Conservation (phyloP, 2,113 vertebrate genomes). For the Cyanoliseus patagonus region DNA sequence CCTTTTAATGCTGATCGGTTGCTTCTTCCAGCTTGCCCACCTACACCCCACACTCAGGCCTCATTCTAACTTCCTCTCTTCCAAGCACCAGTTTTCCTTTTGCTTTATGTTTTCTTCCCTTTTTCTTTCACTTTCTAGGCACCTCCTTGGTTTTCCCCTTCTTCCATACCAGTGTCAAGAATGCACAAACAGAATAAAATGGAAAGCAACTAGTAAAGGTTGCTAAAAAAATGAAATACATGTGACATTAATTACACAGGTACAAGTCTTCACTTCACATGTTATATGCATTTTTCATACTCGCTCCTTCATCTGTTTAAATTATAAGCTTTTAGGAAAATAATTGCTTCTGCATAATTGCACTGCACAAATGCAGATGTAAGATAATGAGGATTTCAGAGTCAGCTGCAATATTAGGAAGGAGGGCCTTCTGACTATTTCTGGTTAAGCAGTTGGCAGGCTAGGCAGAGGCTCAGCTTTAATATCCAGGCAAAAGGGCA, state of each 20-base stretch:
- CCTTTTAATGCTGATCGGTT: neutral
- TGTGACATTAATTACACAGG: neutral
- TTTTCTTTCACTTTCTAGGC: neutral
- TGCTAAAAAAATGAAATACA: neutral
- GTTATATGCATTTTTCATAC: neutral
- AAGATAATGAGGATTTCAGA: conserved; percentile 39
- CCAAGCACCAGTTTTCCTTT: neutral
- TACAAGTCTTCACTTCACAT: neutral
- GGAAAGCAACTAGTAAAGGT: neutral
- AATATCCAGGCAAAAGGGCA: conserved; percentile 34
- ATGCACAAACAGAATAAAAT: neutral
- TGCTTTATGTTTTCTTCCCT: neutral
- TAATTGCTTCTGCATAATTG: conserved; percentile 20
- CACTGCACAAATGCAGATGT: conserved; percentile 26
- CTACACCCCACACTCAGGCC: neutral
- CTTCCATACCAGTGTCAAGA: neutral
- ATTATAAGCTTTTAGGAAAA: conserved; percentile 26
- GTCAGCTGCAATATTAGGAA: conserved; percentile 32
- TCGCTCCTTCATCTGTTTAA: neutral
- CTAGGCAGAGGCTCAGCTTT: neutral
- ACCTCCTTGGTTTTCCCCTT: neutral
- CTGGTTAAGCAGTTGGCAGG: conserved; percentile 47
- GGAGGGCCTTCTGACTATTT: conserved; percentile 41
- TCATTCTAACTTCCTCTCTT: neutral
- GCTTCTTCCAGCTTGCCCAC: neutral